Percentiles rank a stretch among this genome's conserved stretches.
These are phyloP conservation scores for Oscarella lobularis DNA, from an alignment of 37 sponge, comb jelly and placozoan species.

Conservation along the genomic window DNA sequence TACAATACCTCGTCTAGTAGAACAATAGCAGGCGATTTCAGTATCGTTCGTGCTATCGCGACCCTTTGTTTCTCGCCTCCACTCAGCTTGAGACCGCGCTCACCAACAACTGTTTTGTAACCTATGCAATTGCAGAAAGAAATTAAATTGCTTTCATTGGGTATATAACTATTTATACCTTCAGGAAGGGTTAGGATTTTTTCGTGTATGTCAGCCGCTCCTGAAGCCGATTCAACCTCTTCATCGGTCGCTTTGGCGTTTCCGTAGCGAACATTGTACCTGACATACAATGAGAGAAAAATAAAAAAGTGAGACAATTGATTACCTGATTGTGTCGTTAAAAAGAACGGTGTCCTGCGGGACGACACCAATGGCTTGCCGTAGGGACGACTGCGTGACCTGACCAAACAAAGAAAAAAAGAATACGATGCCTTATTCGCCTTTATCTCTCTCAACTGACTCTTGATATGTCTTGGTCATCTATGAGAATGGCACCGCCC, in stretches of 20 bases:
- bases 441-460: conserved; percentile 4
- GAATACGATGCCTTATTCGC: not conserved
- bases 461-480: conserved; percentile 80
- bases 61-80: conserved; percentile 99
- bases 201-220: conserved; percentile 86
- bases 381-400: conserved; percentile 53
- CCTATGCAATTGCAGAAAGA: conserved; percentile 4
- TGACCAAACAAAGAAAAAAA: not conserved
- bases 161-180: no score
- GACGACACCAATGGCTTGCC: conserved; percentile 81
- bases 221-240: conserved; percentile 59
- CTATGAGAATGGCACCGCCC: conserved; percentile 63
- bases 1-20: conserved; percentile 77
- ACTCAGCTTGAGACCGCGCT: conserved; percentile 94
- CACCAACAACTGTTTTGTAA: conserved; percentile 90
- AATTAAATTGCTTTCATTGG: no score
- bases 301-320: no score
- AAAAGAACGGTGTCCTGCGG: conserved; percentile 99
- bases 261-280: conserved; percentile 93
- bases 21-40: conserved; percentile 86
- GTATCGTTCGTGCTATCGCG: conserved; percentile 91
- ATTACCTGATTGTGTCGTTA: conserved; percentile 70
- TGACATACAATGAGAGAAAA: no score
- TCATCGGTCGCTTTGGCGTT: conserved; percentile 49
- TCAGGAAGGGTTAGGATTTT: conserved; percentile 66